phyloP scores from a whole-genome alignment of 2,113 vertebrate species.

The Gymnarchus niloticus region DNA sequence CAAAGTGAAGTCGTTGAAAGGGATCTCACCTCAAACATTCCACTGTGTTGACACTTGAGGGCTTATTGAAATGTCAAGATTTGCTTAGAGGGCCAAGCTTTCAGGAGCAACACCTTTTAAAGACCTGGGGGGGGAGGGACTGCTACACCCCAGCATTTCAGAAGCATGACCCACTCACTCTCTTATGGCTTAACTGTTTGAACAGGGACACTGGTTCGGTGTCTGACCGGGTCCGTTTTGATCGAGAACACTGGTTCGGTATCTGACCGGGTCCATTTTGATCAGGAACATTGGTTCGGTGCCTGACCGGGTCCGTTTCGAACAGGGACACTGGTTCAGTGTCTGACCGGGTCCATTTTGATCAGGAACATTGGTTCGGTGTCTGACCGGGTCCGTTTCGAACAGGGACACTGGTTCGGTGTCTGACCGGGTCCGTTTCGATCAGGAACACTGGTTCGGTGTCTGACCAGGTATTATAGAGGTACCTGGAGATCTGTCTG shows the following conservation, averaged over 20 bases:
- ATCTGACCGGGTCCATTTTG: neutral
- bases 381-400: no score
- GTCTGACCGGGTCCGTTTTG: neutral
- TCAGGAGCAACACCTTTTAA: neutral
- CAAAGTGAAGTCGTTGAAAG: neutral
- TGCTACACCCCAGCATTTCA: neutral
- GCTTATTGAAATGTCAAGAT: neutral
- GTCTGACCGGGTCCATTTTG: no score
- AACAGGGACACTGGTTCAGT: neutral
- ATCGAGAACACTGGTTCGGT: neutral
- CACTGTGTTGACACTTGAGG: neutral
- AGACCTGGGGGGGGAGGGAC: neutral
- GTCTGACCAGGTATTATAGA: neutral
- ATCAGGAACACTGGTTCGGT: no score
- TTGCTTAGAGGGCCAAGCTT: neutral
- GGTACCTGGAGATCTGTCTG: neutral
- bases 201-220: neutral
- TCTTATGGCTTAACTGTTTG: neutral
- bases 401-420: no score
- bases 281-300: neutral
- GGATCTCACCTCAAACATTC: neutral
- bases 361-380: no score
- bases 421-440: no score
- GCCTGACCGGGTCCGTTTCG: neutral
- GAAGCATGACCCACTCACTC: neutral